A percentile compares a stretch with the other conserved stretches of the same genome.
phyloP scores from a whole-genome alignment of 2,113 vertebrate species.

The Tragulus kanchil region DNA sequence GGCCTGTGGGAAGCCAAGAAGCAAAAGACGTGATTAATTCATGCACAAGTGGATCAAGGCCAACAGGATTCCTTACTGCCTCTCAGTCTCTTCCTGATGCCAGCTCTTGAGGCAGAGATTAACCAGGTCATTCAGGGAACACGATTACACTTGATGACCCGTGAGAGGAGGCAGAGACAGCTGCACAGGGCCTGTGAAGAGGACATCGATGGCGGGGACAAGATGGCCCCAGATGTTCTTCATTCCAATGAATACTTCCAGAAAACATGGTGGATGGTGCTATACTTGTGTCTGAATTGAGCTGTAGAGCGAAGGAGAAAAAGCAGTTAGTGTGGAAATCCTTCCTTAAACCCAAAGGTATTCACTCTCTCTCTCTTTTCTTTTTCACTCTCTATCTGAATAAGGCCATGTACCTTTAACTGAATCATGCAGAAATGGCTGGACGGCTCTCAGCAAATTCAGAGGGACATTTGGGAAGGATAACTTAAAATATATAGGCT shows the following conservation, averaged over 20 bases:
- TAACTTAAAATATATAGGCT: background rate
- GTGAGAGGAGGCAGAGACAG: background rate
- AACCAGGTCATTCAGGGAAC: background rate
- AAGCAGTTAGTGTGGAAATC: background rate
- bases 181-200: background rate
- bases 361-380: no score
- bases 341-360: background rate
- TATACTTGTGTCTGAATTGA: background rate
- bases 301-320: background rate
- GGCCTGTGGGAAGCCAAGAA: background rate
- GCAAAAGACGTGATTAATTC: background rate
- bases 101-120: background rate
- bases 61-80: background rate
- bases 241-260: background rate
- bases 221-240: background rate
- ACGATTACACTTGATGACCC: background rate
- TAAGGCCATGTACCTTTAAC: background rate
- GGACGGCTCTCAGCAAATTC: background rate
- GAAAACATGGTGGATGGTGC: background rate
- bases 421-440: background rate
- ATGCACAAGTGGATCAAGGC: background rate
- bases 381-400: background rate
- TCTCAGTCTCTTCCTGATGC: background rate
- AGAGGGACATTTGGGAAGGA: background rate
- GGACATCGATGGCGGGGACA: background rate